Evolutionary conservation across 2,888 invertebrate genomes (phyloP).

Genomic region (Melanophora roralis): DNA sequence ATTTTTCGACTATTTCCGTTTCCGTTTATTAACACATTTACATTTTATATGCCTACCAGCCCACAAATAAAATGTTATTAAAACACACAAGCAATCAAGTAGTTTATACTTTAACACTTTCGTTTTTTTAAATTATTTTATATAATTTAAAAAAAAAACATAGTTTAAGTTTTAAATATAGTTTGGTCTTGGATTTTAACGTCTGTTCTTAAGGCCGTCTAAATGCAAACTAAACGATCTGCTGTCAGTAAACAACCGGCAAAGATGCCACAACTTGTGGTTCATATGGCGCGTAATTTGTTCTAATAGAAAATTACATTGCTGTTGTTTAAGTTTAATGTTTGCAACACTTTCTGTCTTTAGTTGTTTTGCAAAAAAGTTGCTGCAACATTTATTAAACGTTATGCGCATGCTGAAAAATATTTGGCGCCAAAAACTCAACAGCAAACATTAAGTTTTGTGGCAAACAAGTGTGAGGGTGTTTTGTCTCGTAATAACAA

Average conservation of each 20-base stretch:
- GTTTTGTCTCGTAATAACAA: not conserved
- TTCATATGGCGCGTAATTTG: conserved; percentile 44
- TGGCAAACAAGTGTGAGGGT: not conserved
- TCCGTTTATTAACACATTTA: conserved; percentile 39
- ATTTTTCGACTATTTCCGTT: conserved; percentile 38
- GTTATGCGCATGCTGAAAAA: conserved; percentile 38
- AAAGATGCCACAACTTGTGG: conserved; percentile 54
- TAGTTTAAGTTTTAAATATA: not conserved
- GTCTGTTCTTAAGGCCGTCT: conserved; percentile 35
- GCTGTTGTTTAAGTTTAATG: not conserved
- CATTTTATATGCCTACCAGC: not conserved
- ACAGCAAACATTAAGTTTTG: not conserved
- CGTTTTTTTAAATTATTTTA: not conserved
- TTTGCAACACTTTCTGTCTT: conserved; percentile 33
- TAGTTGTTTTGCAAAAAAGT: conserved; percentile 21
- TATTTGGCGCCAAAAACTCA: conserved; percentile 49
- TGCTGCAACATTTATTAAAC: conserved; percentile 48
- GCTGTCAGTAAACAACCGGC: conserved; percentile 12
- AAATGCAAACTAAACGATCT: conserved; percentile 45
- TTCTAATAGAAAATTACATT: conserved; percentile 39
- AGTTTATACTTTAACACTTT: not conserved
- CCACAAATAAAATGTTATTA: not conserved
- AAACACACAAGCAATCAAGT: not conserved
- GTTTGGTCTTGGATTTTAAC: not conserved
- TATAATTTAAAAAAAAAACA: not conserved